Conservation (phyloP, 2,797 vertebrate genomes). For the Gila robusta region DNA sequence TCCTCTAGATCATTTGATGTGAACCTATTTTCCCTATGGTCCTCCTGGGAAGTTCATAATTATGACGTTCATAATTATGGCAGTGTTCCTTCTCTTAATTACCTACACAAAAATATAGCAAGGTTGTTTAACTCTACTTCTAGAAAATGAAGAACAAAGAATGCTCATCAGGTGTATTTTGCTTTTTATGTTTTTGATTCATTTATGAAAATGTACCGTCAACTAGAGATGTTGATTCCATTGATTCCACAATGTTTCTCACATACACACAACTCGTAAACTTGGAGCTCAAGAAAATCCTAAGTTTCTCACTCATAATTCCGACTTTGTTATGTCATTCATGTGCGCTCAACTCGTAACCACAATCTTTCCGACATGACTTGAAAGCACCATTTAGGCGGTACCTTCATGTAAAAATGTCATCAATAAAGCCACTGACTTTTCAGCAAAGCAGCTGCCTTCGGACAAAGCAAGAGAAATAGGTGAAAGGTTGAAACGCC, state of each 20-base stretch:
- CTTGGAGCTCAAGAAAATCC: background rate
- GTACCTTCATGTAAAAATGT: background rate
- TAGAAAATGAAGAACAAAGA: background rate
- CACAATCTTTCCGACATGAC: background rate
- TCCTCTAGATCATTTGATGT: background rate
- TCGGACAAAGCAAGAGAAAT: conserved; percentile 40
- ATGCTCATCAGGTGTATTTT: background rate
- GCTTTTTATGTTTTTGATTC: background rate
- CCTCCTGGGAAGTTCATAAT: background rate
- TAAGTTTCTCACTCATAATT: background rate
- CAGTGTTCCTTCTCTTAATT: background rate
- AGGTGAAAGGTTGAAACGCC: conserved; percentile 44
- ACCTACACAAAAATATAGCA: background rate
- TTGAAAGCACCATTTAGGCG: background rate
- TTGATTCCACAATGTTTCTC: background rate
- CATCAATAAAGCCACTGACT: background rate
- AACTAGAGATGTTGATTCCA: background rate
- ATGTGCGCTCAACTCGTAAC: background rate
- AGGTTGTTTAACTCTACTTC: background rate
- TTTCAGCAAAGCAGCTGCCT: background rate
- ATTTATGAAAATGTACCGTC: background rate
- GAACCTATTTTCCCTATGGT: background rate
- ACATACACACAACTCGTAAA: background rate
- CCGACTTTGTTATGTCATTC: background rate
- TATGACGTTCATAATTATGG: background rate